Evolutionary conservation across 2,888 invertebrate genomes (phyloP).

Genomic region (Perdita meconis): DNA sequence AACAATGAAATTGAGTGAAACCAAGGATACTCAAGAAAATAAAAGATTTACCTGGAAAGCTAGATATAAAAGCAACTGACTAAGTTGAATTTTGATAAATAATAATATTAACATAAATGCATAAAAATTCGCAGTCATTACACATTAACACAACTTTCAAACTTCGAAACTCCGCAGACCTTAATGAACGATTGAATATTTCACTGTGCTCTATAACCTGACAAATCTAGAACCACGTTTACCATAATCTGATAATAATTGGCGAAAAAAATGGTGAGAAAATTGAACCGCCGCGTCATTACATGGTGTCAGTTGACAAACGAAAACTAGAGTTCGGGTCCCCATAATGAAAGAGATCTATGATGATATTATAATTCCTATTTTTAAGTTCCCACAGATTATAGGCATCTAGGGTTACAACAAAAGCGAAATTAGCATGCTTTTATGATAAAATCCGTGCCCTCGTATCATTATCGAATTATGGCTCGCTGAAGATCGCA

Average conservation of each 20-base stretch:
- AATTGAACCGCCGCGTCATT: slow-evolving; percentile 24
- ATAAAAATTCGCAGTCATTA: no score
- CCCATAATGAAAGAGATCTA: slow-evolving; percentile 64
- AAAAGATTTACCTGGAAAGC: no score
- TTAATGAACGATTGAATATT: no score
- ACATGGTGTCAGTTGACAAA: slow-evolving; percentile 66
- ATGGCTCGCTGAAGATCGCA: slow-evolving; percentile 80
- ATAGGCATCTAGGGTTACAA: slow-evolving; percentile 80
- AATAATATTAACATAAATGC: no score
- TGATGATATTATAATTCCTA: slow-evolving; percentile 81
- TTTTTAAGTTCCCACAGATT: slow-evolving; percentile 75
- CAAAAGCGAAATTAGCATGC: slow-evolving; percentile 83
- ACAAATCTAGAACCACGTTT: not conserved
- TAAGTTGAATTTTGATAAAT: no score
- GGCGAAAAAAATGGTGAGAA: not conserved
- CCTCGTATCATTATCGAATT: slow-evolving; percentile 83
- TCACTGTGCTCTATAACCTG: not conserved
- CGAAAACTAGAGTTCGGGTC: slow-evolving; percentile 31
- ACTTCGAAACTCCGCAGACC: no score
- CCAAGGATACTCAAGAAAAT: no score
- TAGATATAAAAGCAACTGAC: no score
- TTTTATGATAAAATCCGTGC: slow-evolving; percentile 80
- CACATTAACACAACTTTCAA: no score
- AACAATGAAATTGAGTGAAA: no score
- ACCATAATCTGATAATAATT: slow-evolving; percentile 23